A percentile compares a stretch with the other conserved stretches of the same genome.
phyloP scores from a whole-genome alignment of 2,113 vertebrate species.

The Naja naja region DNA sequence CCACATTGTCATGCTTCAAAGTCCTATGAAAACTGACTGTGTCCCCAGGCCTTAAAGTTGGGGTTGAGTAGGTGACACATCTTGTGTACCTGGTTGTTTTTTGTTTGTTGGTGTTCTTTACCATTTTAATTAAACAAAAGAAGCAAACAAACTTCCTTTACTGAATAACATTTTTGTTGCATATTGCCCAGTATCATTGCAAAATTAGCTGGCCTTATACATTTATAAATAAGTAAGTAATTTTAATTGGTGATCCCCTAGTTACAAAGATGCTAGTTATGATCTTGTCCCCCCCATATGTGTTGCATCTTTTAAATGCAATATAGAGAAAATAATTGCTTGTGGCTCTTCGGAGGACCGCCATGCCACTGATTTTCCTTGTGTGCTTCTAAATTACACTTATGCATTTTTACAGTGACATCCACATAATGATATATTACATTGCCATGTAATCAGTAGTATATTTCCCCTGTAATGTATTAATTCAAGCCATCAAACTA shows the following conservation, averaged over 20 bases:
- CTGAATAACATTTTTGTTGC: not conserved
- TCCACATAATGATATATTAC: slow-evolving; percentile 61
- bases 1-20: not conserved
- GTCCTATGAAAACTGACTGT: not conserved
- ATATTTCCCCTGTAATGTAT: slow-evolving; percentile 59
- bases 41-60: not conserved
- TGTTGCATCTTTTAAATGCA: slow-evolving; percentile 27
- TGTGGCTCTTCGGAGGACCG: slow-evolving; percentile 31
- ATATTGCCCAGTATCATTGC: not conserved
- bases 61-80: not conserved
- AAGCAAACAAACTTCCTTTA: not conserved
- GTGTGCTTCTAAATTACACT: slow-evolving; percentile 54
- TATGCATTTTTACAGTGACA: slow-evolving; percentile 44
- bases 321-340: slow-evolving; percentile 40
- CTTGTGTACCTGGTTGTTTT: not conserved
- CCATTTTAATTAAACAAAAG: not conserved
- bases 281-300: not conserved
- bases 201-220: not conserved
- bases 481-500: slow-evolving; percentile 50
- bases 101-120: not conserved
- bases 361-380: slow-evolving; percentile 42
- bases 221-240: not conserved
- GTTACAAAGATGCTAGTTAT: not conserved
- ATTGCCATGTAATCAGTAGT: slow-evolving; percentile 50
- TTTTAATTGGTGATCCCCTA: not conserved